These are phyloP conservation scores for Arctia plantaginis DNA, from an alignment of 2,888 invertebrate genomes.

Conservation along the genomic window DNA sequence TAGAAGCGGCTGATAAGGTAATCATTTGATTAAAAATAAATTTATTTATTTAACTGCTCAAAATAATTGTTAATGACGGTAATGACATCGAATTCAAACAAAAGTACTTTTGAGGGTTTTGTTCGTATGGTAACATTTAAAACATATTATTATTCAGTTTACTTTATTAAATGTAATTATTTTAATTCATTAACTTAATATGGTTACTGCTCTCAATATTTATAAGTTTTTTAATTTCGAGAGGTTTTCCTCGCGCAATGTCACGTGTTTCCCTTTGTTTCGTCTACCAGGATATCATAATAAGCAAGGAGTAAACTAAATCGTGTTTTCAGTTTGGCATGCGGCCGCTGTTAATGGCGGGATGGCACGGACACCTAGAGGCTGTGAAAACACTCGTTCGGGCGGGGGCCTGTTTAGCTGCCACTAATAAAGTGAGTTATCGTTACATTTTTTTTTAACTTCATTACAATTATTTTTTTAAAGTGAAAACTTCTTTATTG, in stretches of 20 bases:
- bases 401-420: slow-evolving; percentile 89
- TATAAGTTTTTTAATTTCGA: no score
- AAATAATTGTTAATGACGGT: background rate
- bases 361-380: slow-evolving; percentile 90
- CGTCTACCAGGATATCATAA: slow-evolving; percentile 48
- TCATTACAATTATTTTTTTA: no score
- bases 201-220: no score
- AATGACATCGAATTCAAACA: background rate
- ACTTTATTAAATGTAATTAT: no score
- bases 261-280: background rate
- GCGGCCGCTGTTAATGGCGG: slow-evolving; percentile 91
- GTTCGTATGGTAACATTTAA: background rate
- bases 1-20: slow-evolving; percentile 91
- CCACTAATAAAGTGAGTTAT: slow-evolving; percentile 88
- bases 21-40: slow-evolving; percentile 30
- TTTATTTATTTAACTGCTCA: background rate
- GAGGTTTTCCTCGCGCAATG: no score
- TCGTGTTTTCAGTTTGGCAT: slow-evolving; percentile 88
- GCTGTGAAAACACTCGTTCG: slow-evolving; percentile 90
- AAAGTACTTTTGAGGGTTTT: background rate
- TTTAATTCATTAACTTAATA: no score
- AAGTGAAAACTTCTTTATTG: no score
- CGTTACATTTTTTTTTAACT: no score
- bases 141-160: no score
- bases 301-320: slow-evolving; percentile 19